A percentile compares a stretch with the other conserved stretches of the same genome.
phyloP scores from a whole-genome alignment of 2,113 vertebrate species.

The Sylvietta virens region DNA sequence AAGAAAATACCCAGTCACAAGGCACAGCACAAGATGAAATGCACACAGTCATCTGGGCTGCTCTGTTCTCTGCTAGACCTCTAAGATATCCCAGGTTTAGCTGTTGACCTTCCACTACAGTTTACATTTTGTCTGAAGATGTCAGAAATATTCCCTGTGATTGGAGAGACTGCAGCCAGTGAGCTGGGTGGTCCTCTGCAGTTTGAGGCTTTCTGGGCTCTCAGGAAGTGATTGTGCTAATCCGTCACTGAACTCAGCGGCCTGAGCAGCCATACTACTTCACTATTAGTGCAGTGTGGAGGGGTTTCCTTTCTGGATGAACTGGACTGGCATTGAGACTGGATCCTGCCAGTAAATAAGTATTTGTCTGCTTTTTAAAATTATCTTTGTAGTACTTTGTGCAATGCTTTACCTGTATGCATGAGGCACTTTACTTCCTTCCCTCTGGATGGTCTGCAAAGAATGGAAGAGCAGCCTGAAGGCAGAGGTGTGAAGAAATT shows the following conservation, averaged over 20 bases:
- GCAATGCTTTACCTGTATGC: not conserved
- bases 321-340: not conserved
- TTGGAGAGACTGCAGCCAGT: not conserved
- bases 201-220: not conserved
- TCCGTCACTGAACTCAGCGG: not conserved
- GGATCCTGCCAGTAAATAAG: not conserved
- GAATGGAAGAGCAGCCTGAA: not conserved
- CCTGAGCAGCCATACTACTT: not conserved
- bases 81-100: not conserved
- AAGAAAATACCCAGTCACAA: not conserved
- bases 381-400: not conserved
- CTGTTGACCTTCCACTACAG: not conserved
- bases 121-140: not conserved
- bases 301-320: not conserved
- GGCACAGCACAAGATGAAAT: not conserved
- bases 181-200: not conserved
- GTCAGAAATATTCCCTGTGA: not conserved
- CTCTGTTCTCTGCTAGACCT: not conserved
- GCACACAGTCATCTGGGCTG: not conserved
- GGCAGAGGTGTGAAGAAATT: not conserved
- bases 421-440: not conserved
- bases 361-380: not conserved
- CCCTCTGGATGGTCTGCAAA: not conserved
- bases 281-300: not conserved
- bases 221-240: not conserved